Evolutionary conservation across 1,140 invertebrate genomes (phyloP).

Genomic region (Drosophila biarmipes): DNA sequence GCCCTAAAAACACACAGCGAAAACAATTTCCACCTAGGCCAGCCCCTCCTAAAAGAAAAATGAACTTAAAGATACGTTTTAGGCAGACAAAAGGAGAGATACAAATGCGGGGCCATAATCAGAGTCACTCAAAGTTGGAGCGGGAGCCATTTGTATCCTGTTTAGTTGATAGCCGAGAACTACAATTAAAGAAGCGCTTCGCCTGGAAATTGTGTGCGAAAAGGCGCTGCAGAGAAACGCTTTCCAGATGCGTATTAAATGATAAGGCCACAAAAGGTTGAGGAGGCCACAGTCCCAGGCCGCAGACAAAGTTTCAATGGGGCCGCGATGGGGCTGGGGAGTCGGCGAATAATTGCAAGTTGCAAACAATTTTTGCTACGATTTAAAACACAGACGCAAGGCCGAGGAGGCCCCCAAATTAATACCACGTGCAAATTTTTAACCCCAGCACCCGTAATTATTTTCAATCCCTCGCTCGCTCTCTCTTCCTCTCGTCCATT

Average conservation of each 20-base stretch:
- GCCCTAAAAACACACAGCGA: slow-evolving; percentile 49
- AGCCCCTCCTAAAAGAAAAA: slow-evolving; percentile 60
- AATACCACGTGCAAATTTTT: slow-evolving; percentile 76
- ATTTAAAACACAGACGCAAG: slow-evolving; percentile 60
- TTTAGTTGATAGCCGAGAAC: slow-evolving; percentile 64
- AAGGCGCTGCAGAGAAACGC: slow-evolving; percentile 35
- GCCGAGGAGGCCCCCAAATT: slow-evolving; percentile 49
- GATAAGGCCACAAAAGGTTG: slow-evolving; percentile 62
- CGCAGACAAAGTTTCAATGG: slow-evolving; percentile 43
- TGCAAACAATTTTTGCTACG: slow-evolving; percentile 68
- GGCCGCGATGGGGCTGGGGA: neutral
- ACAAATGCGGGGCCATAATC: slow-evolving; percentile 61
- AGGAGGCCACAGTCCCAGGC: slow-evolving; percentile 42
- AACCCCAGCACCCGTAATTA: slow-evolving; percentile 70
- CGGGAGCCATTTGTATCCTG: slow-evolving; percentile 62
- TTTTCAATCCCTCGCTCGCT: slow-evolving; percentile 41
- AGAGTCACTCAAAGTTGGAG: slow-evolving; percentile 55
- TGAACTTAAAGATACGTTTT: slow-evolving; percentile 68
- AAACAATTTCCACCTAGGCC: slow-evolving; percentile 49
- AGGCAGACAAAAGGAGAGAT: slow-evolving; percentile 43
- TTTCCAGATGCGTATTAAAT: slow-evolving; percentile 76
- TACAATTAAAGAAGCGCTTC: slow-evolving; percentile 56
- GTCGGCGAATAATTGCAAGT: slow-evolving; percentile 65
- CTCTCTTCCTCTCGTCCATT: slow-evolving; percentile 37
- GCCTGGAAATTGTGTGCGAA: slow-evolving; percentile 61